Percentiles rank a stretch among this genome's conserved stretches.
Evolutionary conservation across 2,888 invertebrate species (phyloP).

Genomic region (Chrysolina oricalcia): DNA sequence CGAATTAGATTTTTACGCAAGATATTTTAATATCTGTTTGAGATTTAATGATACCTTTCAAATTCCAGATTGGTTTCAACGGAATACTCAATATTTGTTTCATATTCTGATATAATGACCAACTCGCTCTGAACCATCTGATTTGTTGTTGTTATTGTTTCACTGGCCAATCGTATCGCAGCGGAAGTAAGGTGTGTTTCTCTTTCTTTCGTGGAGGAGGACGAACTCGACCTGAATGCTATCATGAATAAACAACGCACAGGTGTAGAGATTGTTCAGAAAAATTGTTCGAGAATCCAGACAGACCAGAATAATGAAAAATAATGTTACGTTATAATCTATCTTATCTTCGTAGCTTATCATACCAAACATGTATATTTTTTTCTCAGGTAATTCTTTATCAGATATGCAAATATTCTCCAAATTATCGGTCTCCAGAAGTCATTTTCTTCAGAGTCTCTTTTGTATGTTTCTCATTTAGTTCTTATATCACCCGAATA

Average conservation of each 20-base stretch:
- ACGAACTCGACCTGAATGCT: background rate
- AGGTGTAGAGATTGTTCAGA: background rate
- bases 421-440: no score
- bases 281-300: background rate
- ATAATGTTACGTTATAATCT: no score
- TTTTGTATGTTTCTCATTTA: no score
- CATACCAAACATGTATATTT: no score
- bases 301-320: no score
- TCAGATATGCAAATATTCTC: no score
- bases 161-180: conserved; percentile 62
- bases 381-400: no score
- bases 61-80: conserved; percentile 28
- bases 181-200: conserved; percentile 63
- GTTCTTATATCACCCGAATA: no score
- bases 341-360: no score
- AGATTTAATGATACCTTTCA: background rate
- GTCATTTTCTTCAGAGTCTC: no score
- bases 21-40: conserved; percentile 32
- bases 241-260: background rate
- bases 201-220: conserved; percentile 36
- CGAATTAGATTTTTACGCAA: conserved; percentile 42
- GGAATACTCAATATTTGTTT: conserved; percentile 45
- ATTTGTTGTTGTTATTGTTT: conserved; percentile 61
- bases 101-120: conserved; percentile 46
- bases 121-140: conserved; percentile 54